Evolutionary conservation across 23 tunicate genomes (phyloP).

Genomic region (Ciona savignyi): DNA sequence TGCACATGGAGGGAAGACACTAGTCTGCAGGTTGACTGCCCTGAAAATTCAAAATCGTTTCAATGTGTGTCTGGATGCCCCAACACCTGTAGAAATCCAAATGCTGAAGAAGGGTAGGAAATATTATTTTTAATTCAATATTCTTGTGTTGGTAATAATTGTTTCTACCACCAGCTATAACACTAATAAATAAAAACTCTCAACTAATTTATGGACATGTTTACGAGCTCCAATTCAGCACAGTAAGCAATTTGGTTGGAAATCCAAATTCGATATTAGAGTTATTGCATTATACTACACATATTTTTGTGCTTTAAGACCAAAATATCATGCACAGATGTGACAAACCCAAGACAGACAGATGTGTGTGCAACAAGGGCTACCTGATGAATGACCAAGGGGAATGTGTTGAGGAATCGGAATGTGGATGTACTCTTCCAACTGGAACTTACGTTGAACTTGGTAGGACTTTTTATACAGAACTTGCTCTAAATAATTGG

Average conservation of each 20-base stretch:
- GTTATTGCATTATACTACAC: too few species aligned
- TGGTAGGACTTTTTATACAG: too few species aligned
- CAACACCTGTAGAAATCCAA: slow-evolving; percentile 22
- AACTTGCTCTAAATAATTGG: too few species aligned
- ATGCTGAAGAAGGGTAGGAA: slow-evolving; percentile 16
- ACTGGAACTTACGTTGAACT: slow-evolving; percentile 17
- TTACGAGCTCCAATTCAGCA: too few species aligned
- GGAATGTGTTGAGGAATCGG: slow-evolving; percentile 6
- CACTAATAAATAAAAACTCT: too few species aligned
- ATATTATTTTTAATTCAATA: too few species aligned
- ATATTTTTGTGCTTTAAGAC: too few species aligned
- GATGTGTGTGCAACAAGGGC: slow-evolving; percentile 38
- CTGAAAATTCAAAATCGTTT: not conserved
- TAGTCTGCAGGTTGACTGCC: slow-evolving; percentile 14
- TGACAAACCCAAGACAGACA: slow-evolving; percentile 14
- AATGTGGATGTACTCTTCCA: slow-evolving; percentile 36
- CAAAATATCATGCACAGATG: slow-evolving; percentile 17
- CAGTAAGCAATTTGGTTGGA: too few species aligned
- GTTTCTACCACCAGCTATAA: too few species aligned
- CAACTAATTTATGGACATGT: too few species aligned
- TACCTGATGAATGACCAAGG: slow-evolving; percentile 19
- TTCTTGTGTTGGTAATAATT: too few species aligned
- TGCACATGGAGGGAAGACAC: slow-evolving; percentile 26
- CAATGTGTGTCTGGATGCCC: slow-evolving; percentile 27
- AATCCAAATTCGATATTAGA: too few species aligned